Evolutionary conservation across 2,888 invertebrate species (phyloP), one percentile per base, ranked within the genome.

Genomic region (Nephrotoma appendiculata): DNA sequence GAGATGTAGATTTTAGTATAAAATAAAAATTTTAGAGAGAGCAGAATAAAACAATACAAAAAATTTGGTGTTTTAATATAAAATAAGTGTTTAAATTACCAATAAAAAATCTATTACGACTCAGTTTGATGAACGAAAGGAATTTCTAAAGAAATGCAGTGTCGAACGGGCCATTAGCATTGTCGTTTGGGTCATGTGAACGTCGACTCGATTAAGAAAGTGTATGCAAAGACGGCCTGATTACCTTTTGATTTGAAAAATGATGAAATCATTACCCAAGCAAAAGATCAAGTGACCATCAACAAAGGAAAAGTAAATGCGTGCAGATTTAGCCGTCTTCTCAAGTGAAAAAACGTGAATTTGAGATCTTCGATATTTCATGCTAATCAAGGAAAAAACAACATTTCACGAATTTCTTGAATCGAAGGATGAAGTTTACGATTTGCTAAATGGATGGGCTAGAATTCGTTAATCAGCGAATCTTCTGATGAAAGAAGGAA

Each of bases 371-470:
- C 86, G 87, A 31, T 88, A 88, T 87, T 88, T 88, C 86, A 71
- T 88, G 52, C 87, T 88, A 86, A 87, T 88, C 44, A 88, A 88
- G 86, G 87, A 88, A 86, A 88, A 87, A 86, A 43, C 41, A 48
- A 3, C 48, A 0, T 12, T 48, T 48, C 48, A n/a, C 12, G 48
- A 11, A 48, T n/a, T n/a, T 48, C 0, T 48, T 48, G 3, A 48
- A 48, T 48, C 48, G n/a, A 48, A 48, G 48, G 48, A 48, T 48
- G 48, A 48, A 48, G 48, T 4, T 48, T 11, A 11, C n/a, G 48
- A 48, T 48, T 4, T 12, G 2, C n/a, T 48, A n/a, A 48, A n/a
- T 1, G 1, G 84, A 87, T 86, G 84, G 87, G 86, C 87, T 43
- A 86, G 86, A 86, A 41, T 86, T 3, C 15, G 3, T 86, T 2